phyloP scores from a whole-genome alignment of 2,888 invertebrate species.

The Nephrotoma guestfalica region DNA sequence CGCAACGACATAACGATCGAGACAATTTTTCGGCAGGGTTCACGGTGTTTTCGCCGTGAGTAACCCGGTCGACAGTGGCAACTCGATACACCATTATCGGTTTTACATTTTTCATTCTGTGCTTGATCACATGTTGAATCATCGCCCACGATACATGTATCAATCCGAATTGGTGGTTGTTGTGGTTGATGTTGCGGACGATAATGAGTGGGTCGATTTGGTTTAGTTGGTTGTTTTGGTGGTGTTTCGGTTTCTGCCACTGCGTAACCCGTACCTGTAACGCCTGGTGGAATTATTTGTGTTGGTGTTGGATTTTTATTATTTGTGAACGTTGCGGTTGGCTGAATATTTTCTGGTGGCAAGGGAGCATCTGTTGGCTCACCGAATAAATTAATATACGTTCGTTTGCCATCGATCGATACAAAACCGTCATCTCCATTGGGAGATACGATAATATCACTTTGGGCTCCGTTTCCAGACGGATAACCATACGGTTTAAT shows the following conservation, averaged over 20 bases:
- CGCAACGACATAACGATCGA: conserved; percentile 64
- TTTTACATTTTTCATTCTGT: conserved; percentile 76
- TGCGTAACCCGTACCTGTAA: conserved; percentile 49
- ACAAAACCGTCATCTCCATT: conserved; percentile 69
- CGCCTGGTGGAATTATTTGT: conserved; percentile 19
- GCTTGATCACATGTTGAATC: conserved; percentile 79
- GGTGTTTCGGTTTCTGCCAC: conserved; percentile 45
- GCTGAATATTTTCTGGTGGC: conserved; percentile 19
- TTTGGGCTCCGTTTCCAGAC: conserved; percentile 24
- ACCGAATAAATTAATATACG: conserved; percentile 74
- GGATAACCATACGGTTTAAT: conserved; percentile 33
- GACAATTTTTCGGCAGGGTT: conserved; percentile 63
- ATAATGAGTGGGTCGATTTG: conserved; percentile 26
- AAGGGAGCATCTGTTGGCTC: conserved; percentile 35
- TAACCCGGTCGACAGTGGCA: conserved; percentile 75
- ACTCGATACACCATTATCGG: conserved; percentile 72
- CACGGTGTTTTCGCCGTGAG: conserved; percentile 53
- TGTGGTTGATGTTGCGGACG: conserved; percentile 26
- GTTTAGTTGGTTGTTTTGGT: conserved; percentile 38
- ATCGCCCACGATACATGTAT: conserved; percentile 88
- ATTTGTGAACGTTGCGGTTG: conserved; percentile 23
- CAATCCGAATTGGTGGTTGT: conserved; percentile 47
- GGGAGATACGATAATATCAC: conserved; percentile 64
- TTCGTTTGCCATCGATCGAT: conserved; percentile 81
- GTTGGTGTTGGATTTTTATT: conserved; percentile 17